Base-by-base conservation (phyloP, 2,113 vertebrate species). In the Proteles cristata region DNA sequence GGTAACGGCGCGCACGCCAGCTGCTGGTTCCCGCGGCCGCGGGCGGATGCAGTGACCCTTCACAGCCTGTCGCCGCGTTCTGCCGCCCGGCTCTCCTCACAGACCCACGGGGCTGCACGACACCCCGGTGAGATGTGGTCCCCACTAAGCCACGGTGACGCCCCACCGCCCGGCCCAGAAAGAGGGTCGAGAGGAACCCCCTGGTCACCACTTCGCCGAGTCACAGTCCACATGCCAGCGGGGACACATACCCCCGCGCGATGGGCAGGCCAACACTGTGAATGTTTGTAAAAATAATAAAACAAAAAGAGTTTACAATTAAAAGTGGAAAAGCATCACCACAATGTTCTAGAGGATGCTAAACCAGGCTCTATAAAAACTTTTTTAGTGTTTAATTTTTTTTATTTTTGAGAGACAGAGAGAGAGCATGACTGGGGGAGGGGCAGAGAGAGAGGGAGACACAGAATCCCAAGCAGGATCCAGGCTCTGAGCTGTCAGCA, bases 151-250 rank as follows among this genome's bases (percentile, higher is more conserved):
- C 65, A 21, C 58, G 7, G 50, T 11, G 90, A 85, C 69, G 33
- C 10, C 35, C 19, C 3, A 19, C 33, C 3, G 50, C 50, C 84
- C 19, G 73, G 65, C 25, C 7, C 25, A 68, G 63, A 28, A 8
- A 12, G 16, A 7, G 14, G 8, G 17, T 7, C 21, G 12, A 53
- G 5, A 45, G 1, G 16, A 9, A 33, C 1, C 4, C 26, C 16
- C 2, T 5, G 35, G 4, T 28, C 1, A 3, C 31, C 4, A 9
- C 19, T 17, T 39, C 9, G 31, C 25, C 4, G 8, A 25, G 53
- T 33, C 48, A 14, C 2, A 9, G 35, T 25, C 55, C 55, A 15
- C 0, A 6, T 2, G 66, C 17, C 55, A 80, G 50, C 23, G n/a
- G 33, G 31, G 5, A 87, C 8, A 21, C 12, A 35, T 1, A 65